Conservation (phyloP, 2,888 invertebrate species). For the Himalopsyche tibetana region DNA sequence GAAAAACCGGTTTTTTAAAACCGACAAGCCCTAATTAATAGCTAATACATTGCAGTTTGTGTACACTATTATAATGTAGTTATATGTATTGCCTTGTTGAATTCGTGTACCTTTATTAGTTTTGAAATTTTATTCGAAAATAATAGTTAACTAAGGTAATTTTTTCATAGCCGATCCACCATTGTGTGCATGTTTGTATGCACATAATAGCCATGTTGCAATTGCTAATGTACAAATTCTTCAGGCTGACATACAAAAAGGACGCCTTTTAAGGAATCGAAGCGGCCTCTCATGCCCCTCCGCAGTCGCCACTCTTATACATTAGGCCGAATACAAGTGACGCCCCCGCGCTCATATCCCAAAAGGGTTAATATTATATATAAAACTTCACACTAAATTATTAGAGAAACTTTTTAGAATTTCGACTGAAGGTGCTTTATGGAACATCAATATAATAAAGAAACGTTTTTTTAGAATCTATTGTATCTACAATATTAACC, state of each 20-base stretch:
- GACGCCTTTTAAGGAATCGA: conserved; percentile 25
- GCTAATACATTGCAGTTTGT: neutral
- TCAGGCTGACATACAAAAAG: conserved; percentile 13
- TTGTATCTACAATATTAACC: too few relatives aligned
- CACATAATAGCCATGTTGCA: conserved; percentile 7
- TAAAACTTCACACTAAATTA: too few relatives aligned
- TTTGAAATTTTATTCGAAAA: too few relatives aligned
- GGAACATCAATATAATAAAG: too few relatives aligned
- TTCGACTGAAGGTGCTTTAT: too few relatives aligned
- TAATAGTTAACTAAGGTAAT: neutral
- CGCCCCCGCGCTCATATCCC: too few relatives aligned
- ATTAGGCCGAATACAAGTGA: neutral
- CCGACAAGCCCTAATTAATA: too few relatives aligned
- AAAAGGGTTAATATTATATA: too few relatives aligned
- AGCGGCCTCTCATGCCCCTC: neutral
- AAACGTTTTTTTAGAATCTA: too few relatives aligned
- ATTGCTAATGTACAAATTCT: conserved; percentile 26
- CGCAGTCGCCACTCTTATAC: neutral
- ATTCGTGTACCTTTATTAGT: too few relatives aligned
- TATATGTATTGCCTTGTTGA: neutral
- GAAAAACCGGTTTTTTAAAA: too few relatives aligned
- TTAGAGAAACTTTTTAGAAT: too few relatives aligned
- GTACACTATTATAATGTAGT: neutral
- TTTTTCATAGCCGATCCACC: neutral
- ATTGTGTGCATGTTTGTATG: neutral